Evolutionary conservation across 2,113 vertebrate species (phyloP), one percentile per base, ranked within the genome.

Genomic region (Talpa occidentalis): DNA sequence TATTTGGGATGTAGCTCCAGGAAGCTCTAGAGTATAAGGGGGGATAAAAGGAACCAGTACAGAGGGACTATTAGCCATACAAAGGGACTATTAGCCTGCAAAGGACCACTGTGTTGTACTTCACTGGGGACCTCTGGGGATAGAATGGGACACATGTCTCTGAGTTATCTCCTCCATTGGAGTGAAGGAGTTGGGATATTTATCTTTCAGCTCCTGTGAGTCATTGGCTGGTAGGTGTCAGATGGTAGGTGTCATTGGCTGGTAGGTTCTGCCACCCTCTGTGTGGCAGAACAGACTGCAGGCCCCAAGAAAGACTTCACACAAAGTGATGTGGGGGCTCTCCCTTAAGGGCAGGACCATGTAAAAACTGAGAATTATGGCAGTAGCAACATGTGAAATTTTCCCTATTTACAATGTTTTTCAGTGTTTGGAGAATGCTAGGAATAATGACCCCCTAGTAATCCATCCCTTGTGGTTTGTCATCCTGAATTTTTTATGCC

Each of bases 291-390:
- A 30, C 0, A 0, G 77, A 16, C 11, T 37, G 22, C 19, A n/a
- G 24, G 24, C 6, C 12, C 30, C 24, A 54, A 24, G 30, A 87
- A 52, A n/a, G 32, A 56, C 11, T 9, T n/a, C 10, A 44, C 19
- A 5, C 0, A 24, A 40, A n/a, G 28, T 0, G 16, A 47, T 10
- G 15, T 3, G 1, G 15, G n/a, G 9, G 19, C 4, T 21, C 2
- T 77, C n/a, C 16, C 37, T 35, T 11, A 52, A 40, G 47, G 77
- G n/a, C 4, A 49, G 30, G 54, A 22, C 21, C 54, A 21, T 40
- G 8, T 67, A 37, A 60, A 73, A 40, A 92, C 10, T 26, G 21
- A 83, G 35, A 24, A 11, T 52, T n/a, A 11, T 64, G 30, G 12
- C 6, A 16, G 2, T 42, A 59, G 35, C 10, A 8, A 9, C 17